phyloP scores from a whole-genome alignment of 1,140 invertebrate species.

The Neodiprion fabricii region DNA sequence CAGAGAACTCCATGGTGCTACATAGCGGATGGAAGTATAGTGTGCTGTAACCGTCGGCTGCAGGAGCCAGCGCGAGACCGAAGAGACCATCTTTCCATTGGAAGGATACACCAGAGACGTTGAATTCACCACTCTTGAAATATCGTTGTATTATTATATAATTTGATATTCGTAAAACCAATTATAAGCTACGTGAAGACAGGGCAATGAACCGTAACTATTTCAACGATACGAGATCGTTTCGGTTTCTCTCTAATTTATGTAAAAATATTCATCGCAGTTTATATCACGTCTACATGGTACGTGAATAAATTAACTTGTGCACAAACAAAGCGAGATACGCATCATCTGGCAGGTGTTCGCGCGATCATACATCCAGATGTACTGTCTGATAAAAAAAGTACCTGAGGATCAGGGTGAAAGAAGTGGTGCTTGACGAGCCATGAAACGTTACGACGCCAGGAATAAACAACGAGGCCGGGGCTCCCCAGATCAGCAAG shows the following conservation, averaged over 20 bases:
- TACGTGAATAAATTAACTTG: no score
- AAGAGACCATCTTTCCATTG: constrained; percentile 80
- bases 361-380: constrained; percentile 15
- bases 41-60: constrained; percentile 70
- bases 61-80: constrained; percentile 70
- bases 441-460: constrained; percentile 71
- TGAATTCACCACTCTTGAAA: constrained; percentile 68
- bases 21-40: constrained; percentile 81
- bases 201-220: not conserved
- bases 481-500: constrained; percentile 70
- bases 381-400: constrained; percentile 3
- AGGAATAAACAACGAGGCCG: constrained; percentile 74
- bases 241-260: no score
- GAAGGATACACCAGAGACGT: constrained; percentile 74
- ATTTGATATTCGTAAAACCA: not conserved
- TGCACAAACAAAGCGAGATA: no score
- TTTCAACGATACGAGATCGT: no score
- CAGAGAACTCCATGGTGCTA: constrained; percentile 75
- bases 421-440: constrained; percentile 75
- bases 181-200: constrained; percentile 13
- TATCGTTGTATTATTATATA: constrained; percentile 18
- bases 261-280: no score
- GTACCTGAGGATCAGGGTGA: constrained; percentile 69
- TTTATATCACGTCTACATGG: no score
- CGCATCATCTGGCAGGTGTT: no score